A percentile compares a stretch with the other conserved stretches of the same genome.
Evolutionary conservation across 2,797 vertebrate species (phyloP).

Genomic region (Cryptoblepharus egeriae): DNA sequence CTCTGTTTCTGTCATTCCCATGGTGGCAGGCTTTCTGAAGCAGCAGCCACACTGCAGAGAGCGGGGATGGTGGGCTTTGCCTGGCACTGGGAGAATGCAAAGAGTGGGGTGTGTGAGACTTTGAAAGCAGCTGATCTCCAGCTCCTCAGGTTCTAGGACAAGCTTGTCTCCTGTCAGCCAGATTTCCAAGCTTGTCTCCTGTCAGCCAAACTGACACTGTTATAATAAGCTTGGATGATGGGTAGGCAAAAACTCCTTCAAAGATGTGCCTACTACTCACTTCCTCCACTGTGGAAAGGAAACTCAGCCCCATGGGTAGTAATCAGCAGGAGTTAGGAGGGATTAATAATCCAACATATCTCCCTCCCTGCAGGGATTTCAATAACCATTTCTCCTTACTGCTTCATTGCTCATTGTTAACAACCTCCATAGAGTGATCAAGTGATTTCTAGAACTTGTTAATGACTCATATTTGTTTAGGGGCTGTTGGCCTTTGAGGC

Average conservation of each 20-base stretch:
- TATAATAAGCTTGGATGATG: background rate
- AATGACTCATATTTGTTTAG: background rate
- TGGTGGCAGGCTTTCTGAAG: constrained; percentile 7
- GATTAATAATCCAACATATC: background rate
- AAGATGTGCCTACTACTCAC: background rate
- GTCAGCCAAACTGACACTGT: background rate
- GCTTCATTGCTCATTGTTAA: background rate
- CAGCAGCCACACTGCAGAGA: background rate
- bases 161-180: background rate
- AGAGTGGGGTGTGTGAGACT: background rate
- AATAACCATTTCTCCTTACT: background rate
- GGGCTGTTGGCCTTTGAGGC: background rate
- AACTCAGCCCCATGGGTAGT: background rate
- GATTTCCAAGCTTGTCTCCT: background rate
- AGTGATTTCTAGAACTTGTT: background rate
- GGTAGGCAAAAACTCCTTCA: background rate
- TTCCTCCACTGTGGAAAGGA: background rate
- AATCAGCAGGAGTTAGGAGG: background rate
- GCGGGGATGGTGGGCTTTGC: background rate
- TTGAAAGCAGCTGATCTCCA: background rate
- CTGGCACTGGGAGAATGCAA: background rate
- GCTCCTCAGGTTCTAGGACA: background rate
- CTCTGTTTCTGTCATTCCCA: constrained; percentile 19
- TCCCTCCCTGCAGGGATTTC: background rate
- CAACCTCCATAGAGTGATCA: background rate